A percentile compares a stretch with the other conserved stretches of the same genome.
phyloP scores from a whole-genome alignment of 2,113 vertebrate genomes.

The Lutjanus erythropterus region DNA sequence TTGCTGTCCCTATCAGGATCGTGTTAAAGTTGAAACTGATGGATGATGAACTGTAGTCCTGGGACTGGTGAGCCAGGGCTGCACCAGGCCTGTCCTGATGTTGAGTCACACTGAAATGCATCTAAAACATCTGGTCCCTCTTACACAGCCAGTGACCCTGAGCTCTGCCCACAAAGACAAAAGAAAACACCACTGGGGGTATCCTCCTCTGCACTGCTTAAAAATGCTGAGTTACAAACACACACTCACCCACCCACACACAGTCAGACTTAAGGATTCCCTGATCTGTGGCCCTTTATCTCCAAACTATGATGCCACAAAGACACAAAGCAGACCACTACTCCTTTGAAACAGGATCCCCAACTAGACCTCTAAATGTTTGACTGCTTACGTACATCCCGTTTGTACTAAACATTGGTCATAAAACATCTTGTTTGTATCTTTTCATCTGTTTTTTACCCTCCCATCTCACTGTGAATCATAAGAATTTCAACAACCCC shows the following conservation, averaged over 20 bases:
- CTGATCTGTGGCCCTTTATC: constrained; percentile 33
- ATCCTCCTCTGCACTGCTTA: constrained; percentile 43
- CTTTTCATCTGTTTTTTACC: constrained; percentile 56
- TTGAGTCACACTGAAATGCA: constrained; percentile 63
- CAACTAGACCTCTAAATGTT: constrained; percentile 55
- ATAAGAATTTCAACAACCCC: constrained; percentile 50
- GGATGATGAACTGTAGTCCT: constrained; percentile 20
- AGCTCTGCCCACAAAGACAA: constrained; percentile 56
- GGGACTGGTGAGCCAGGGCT: constrained; percentile 32
- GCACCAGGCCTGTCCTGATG: constrained; percentile 27
- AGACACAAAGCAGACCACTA: constrained; percentile 68
- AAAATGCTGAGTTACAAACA: constrained; percentile 43
- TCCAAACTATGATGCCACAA: constrained; percentile 44
- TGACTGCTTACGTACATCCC: constrained; percentile 54
- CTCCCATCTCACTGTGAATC: constrained; percentile 45
- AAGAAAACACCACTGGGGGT: constrained; percentile 53
- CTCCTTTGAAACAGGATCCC: constrained; percentile 74
- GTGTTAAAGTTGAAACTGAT: constrained; percentile 20
- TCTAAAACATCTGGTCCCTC: constrained; percentile 73
- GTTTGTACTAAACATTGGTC: constrained; percentile 63
- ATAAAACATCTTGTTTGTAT: constrained; percentile 70
- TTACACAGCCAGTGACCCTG: constrained; percentile 37
- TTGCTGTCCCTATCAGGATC: not conserved
- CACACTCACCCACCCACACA: not conserved
- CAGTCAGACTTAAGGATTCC: constrained; percentile 27